These are phyloP conservation scores for Petrosia ficiformis DNA, from an alignment of 37 sponge, comb jelly and placozoan species.

Conservation along the genomic window DNA sequence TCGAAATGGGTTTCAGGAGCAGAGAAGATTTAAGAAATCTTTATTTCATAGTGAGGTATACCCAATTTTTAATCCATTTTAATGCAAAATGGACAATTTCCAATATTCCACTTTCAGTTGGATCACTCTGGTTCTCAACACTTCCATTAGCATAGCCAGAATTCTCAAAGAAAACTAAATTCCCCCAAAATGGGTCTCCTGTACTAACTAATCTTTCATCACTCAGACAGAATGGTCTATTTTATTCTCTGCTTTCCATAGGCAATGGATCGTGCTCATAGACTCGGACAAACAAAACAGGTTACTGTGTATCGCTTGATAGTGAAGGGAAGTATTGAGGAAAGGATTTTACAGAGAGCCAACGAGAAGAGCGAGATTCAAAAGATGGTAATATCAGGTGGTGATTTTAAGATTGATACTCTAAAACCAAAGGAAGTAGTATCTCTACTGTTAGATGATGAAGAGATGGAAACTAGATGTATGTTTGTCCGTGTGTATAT, in stretches of 20 bases:
- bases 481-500: slow-evolving; percentile 10
- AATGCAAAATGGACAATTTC: too few relatives aligned
- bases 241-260: not conserved
- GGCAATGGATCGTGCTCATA: slow-evolving; percentile 97
- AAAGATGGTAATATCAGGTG: slow-evolving; percentile 96
- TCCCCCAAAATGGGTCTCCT: too few relatives aligned
- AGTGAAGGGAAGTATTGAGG: slow-evolving; percentile 93
- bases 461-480: slow-evolving; percentile 93
- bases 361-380: slow-evolving; percentile 98
- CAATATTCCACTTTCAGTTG: too few relatives aligned
- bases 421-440: slow-evolving; percentile 94
- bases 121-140: too few relatives aligned
- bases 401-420: slow-evolving; percentile 85
- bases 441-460: slow-evolving; percentile 89
- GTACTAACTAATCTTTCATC: too few relatives aligned
- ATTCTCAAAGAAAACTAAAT: too few relatives aligned
- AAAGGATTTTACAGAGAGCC: slow-evolving; percentile 92
- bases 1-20: too few relatives aligned
- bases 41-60: too few relatives aligned
- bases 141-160: too few relatives aligned
- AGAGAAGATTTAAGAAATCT: too few relatives aligned
- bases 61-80: too few relatives aligned
- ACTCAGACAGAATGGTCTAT: not conserved
- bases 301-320: slow-evolving; percentile 94
- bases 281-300: slow-evolving; percentile 96